phyloP scores from a whole-genome alignment of 2,797 vertebrate genomes.

The Neosalanx taihuensis region DNA sequence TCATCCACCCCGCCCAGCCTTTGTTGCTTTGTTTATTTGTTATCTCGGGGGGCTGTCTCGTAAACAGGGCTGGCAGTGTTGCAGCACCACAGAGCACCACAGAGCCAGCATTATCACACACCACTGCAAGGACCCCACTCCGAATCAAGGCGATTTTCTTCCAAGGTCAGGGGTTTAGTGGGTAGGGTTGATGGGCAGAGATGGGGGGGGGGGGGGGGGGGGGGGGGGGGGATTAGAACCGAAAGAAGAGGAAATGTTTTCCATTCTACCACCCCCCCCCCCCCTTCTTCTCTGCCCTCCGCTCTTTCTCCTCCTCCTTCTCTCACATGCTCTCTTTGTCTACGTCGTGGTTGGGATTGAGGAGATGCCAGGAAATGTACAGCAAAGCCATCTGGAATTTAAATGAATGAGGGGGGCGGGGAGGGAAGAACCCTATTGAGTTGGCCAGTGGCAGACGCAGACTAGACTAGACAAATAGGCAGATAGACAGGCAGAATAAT shows the following conservation, averaged over 20 bases:
- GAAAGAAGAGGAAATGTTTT: constrained; percentile 68
- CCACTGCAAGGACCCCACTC: constrained; percentile 45
- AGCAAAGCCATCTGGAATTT: constrained; percentile 73
- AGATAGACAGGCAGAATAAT: constrained; percentile 43
- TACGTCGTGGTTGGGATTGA: constrained; percentile 38
- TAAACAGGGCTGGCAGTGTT: constrained; percentile 48
- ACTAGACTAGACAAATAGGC: constrained; percentile 34
- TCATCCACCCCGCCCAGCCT: constrained; percentile 14
- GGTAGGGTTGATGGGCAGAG: constrained; percentile 41
- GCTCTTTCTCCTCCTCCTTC: constrained; percentile 37
- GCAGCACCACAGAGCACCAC: too few species aligned
- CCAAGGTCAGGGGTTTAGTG: constrained; percentile 56
- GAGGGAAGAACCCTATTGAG: constrained; percentile 54
- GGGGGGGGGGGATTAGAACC: too few species aligned
- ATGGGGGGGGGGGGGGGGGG: too few species aligned
- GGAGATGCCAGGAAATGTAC: constrained; percentile 76
- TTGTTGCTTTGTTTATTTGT: constrained; percentile 52
- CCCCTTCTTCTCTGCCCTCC: constrained; percentile 1
- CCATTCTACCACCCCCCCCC: constrained; percentile 53
- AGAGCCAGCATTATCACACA: constrained; percentile 41
- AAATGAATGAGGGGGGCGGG: constrained; percentile 62
- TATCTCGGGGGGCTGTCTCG: constrained; percentile 54
- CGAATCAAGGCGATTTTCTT: constrained; percentile 33
- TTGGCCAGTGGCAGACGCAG: constrained; percentile 10
- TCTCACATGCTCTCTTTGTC: constrained; percentile 63